Conservation (phyloP, 2,888 invertebrate species). For the Schizaphis graminum region DNA sequence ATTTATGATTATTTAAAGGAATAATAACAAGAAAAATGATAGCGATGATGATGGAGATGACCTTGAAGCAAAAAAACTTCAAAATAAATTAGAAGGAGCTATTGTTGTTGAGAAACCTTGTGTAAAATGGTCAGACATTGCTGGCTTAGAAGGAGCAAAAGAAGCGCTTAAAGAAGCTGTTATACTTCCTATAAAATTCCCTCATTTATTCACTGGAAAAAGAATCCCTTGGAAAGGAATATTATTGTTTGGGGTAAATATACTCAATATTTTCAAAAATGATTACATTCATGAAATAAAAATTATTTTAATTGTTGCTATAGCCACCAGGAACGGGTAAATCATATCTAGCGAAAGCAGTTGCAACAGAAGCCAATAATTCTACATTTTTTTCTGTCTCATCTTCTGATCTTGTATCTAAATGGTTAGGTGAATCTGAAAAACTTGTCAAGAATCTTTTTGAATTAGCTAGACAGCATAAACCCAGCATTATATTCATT, state of each 20-base stretch:
- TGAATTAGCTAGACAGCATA: slow-evolving; percentile 92
- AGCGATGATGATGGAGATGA: slow-evolving; percentile 92
- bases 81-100: slow-evolving; percentile 91
- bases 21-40: slow-evolving; percentile 73
- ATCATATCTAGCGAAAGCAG: slow-evolving; percentile 98
- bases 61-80: slow-evolving; percentile 96
- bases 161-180: slow-evolving; percentile 99
- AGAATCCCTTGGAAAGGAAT: slow-evolving; percentile 99
- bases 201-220: slow-evolving; percentile 97
- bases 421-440: slow-evolving; percentile 99
- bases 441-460: slow-evolving; percentile 95
- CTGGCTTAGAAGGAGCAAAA: slow-evolving; percentile 96
- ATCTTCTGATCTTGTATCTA: slow-evolving; percentile 97
- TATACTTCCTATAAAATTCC: slow-evolving; percentile 97
- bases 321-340: slow-evolving; percentile 99
- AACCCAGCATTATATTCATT: slow-evolving; percentile 99
- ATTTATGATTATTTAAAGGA: slow-evolving; percentile 58
- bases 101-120: slow-evolving; percentile 98
- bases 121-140: slow-evolving; percentile 98
- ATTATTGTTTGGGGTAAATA: slow-evolving; percentile 87
- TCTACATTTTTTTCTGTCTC: slow-evolving; percentile 99
- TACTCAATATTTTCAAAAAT: slow-evolving; percentile 1
- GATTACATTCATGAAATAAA: background rate
- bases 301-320: slow-evolving; percentile 44
- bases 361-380: slow-evolving; percentile 99